Base-by-base conservation (phyloP, 2,888 invertebrate species). In the Ceraclea dissimilis region DNA sequence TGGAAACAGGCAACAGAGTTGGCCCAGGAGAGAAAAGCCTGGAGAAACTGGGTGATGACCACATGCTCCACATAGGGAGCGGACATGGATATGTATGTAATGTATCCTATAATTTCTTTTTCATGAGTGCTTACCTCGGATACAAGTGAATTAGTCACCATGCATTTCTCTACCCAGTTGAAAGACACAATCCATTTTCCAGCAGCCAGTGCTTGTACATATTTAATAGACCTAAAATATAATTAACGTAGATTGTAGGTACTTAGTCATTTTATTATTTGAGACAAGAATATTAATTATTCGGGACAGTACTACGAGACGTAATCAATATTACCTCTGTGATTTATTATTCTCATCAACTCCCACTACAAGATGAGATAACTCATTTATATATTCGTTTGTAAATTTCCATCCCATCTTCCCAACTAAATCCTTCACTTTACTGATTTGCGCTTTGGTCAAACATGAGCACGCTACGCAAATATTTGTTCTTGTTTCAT, bases 111-210 rank as follows among this genome's bases (percentile, higher is more conserved):
- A n/a, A n/a, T n/a, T n/a, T n/a, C n/a, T n/a, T 33, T 33, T 10
- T 33, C 8, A 33, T 10, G 43, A 17, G 13, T 16, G 56, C 67
- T 74, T 66, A 72, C 81, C 72, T 81, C 81, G 50, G 73, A 67
- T 13, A 76, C 69, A 43, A 74, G 63, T 49, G 63, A 64, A 51
- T 75, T 74, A 10, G 66, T 66, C 46, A 65, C 64, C 46, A 79
- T 63, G 64, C 80, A 79, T 58, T 73, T 72, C 34, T 67, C 64
- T 4, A 79, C 71, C 82, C 82, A 82, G n/a, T 72, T 70, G 64
- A 72, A 76, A 2, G 75, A 72, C 11, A 82, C 66, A 31, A 82
- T 78, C 82, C 82, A 82, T 63, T 78, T 76, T 1, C 80, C 78
- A 1, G 77, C 72, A 10, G 82, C 80, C 44, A 82, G 67, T 1